phyloP scores from a whole-genome alignment of 2,797 vertebrate species.

The Gymnoscopelus microlampas region DNA sequence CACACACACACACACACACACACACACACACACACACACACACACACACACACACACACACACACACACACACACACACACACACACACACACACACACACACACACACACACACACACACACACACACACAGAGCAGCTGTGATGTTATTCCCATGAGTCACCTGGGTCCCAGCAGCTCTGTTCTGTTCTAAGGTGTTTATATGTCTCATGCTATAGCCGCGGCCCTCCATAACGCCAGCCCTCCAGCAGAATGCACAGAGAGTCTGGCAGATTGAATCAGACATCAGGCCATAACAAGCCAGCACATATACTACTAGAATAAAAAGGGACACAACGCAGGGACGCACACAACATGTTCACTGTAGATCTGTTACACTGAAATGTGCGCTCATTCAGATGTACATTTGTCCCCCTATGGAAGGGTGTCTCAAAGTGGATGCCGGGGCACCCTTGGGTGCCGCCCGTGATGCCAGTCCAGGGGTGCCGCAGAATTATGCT shows the following conservation, averaged over 20 bases:
- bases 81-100: neutral
- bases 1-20: neutral
- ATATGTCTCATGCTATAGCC: neutral
- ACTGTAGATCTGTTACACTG: constrained; percentile 32
- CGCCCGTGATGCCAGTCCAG: too few species aligned
- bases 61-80: neutral
- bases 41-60: too few species aligned
- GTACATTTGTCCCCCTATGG: constrained; percentile 30
- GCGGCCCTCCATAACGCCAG: constrained; percentile 1
- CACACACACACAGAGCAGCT: constrained; percentile 31
- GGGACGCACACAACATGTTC: constrained; percentile 30
- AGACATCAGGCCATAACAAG: constrained; percentile 4
- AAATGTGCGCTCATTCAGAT: constrained; percentile 44
- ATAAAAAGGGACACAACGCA: constrained; percentile 24
- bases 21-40: neutral
- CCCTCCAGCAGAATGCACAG: neutral
- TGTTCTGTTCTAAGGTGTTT: constrained; percentile 17
- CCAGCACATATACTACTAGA: constrained; percentile 37
- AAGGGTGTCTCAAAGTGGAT: too few species aligned
- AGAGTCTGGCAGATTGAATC: constrained; percentile 40
- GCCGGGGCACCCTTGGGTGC: too few species aligned
- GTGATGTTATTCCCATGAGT: constrained; percentile 57
- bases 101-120: too few species aligned
- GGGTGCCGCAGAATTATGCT: too few species aligned
- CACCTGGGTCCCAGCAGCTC: constrained; percentile 21